Evolutionary conservation across 2,888 invertebrate genomes (phyloP).

Genomic region (Strigamia transsilvanica): DNA sequence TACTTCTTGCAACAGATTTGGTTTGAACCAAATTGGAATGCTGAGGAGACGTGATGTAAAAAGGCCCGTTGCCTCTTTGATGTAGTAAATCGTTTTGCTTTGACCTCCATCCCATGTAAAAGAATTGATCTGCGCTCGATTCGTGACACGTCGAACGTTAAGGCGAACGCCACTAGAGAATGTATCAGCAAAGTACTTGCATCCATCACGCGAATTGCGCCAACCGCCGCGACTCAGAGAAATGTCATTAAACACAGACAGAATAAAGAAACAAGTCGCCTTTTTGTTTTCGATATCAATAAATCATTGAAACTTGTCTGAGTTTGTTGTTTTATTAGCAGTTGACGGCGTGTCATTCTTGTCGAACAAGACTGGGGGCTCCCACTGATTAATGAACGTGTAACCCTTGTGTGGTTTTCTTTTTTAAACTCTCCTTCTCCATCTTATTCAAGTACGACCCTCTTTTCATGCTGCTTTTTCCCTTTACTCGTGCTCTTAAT

Average conservation of each 20-base stretch:
- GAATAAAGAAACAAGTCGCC: neutral
- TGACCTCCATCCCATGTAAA: slow-evolving; percentile 20
- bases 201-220: slow-evolving; percentile 36
- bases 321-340: slow-evolving; percentile 5
- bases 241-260: slow-evolving; percentile 29
- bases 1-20: slow-evolving; percentile 26
- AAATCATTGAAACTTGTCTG: neutral
- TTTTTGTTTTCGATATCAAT: neutral
- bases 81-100: slow-evolving; percentile 41
- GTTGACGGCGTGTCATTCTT: neutral
- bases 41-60: slow-evolving; percentile 39
- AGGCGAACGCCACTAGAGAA: slow-evolving; percentile 21
- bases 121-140: slow-evolving; percentile 34
- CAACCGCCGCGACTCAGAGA: slow-evolving; percentile 5
- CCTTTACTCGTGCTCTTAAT: neutral
- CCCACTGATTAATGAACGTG: slow-evolving; percentile 22
- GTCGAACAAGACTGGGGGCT: slow-evolving; percentile 1
- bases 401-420: neutral
- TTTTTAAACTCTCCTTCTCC: neutral
- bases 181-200: slow-evolving; percentile 39
- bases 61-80: neutral
- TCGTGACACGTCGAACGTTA: slow-evolving; percentile 41
- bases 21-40: slow-evolving; percentile 32
- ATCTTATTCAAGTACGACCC: neutral
- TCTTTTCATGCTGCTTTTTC: neutral